Conservation (phyloP, 2,797 vertebrate species). For the Aphelocoma californica region DNA sequence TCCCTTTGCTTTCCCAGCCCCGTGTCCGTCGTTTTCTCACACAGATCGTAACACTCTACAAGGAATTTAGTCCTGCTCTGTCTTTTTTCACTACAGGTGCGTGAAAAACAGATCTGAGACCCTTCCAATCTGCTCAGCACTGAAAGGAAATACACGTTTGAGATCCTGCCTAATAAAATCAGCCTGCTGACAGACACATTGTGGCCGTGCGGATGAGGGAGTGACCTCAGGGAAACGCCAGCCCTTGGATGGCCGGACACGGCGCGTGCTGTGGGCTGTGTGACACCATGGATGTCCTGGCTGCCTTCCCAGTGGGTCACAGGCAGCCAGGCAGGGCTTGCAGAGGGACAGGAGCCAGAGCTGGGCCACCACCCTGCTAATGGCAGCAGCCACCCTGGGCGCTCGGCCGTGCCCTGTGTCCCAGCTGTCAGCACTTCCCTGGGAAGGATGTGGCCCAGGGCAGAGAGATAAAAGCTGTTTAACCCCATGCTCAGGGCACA, state of each 20-base stretch:
- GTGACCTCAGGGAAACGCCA: background rate
- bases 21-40: background rate
- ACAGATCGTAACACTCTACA: background rate
- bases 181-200: conserved; percentile 47
- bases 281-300: fast-evolving
- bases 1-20: background rate
- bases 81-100: conserved; percentile 51
- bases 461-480: background rate
- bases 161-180: conserved; percentile 61
- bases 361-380: background rate
- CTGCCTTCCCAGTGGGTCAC: background rate
- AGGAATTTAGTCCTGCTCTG: conserved; percentile 16
- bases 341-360: background rate
- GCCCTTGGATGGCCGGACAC: fast-evolving
- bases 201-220: conserved; percentile 28
- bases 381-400: background rate
- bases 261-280: fast-evolving
- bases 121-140: conserved; percentile 54
- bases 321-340: background rate
- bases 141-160: conserved; percentile 61
- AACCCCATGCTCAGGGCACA: fast-evolving
- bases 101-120: conserved; percentile 66
- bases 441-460: background rate
- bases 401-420: background rate
- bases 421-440: fast-evolving